Percentiles rank a stretch among this genome's conserved stretches.
Conservation (phyloP, 2,888 invertebrate genomes). For the Meiosimyza platycephala region DNA sequence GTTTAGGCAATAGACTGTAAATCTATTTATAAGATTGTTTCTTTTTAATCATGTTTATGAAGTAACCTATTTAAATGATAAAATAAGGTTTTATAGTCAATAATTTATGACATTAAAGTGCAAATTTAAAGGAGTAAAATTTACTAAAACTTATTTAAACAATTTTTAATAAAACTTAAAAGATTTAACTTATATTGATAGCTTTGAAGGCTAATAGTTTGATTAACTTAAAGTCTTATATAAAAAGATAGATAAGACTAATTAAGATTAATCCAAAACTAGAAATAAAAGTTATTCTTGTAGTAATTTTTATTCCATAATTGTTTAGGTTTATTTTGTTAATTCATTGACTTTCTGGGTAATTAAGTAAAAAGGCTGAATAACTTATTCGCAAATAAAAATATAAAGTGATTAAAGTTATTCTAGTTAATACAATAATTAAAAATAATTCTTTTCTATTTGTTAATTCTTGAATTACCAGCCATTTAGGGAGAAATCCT, state of each 20-base stretch:
- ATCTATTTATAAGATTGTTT: slow-evolving; percentile 71
- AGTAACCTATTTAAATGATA: too few species aligned
- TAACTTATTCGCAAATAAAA: slow-evolving; percentile 71
- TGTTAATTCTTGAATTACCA: slow-evolving; percentile 70
- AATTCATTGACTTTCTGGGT: slow-evolving; percentile 68
- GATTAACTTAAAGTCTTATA: slow-evolving; percentile 72
- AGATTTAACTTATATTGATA: slow-evolving; percentile 69
- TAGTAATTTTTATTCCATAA: slow-evolving; percentile 68
- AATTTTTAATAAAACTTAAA: slow-evolving; percentile 60
- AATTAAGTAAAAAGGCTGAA: slow-evolving; percentile 68
- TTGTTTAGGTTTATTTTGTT: slow-evolving; percentile 45
- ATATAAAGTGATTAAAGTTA: slow-evolving; percentile 71
- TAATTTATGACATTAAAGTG: slow-evolving; percentile 72
- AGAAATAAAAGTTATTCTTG: slow-evolving; percentile 53
- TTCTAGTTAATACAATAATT: slow-evolving; percentile 67
- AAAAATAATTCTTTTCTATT: slow-evolving; percentile 66
- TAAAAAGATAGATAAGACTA: slow-evolving; percentile 48
- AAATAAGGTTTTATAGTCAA: slow-evolving; percentile 53
- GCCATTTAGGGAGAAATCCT: slow-evolving; percentile 74
- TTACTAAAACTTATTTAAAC: slow-evolving; percentile 67
- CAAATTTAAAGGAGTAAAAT: slow-evolving; percentile 70
- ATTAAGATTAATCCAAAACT: slow-evolving; percentile 56
- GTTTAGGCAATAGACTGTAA: slow-evolving; percentile 72
- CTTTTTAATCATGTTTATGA: slow-evolving; percentile 72
- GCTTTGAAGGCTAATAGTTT: slow-evolving; percentile 76